Percentiles rank a stretch among this genome's conserved stretches.
phyloP scores from a whole-genome alignment of 1,140 invertebrate species.

The Camponotus pennsylvanicus region DNA sequence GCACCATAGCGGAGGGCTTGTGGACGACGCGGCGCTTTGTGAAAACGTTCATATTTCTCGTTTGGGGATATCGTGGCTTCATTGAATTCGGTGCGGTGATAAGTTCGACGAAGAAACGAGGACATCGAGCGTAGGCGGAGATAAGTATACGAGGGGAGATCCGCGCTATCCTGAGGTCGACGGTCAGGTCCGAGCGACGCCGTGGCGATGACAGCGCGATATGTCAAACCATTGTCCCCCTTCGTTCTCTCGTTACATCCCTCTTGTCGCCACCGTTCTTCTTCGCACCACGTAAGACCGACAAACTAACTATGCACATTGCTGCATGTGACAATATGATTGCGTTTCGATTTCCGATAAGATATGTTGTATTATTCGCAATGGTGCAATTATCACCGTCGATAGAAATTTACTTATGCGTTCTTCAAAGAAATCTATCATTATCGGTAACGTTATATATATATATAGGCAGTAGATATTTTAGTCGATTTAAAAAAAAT shows the following conservation, averaged over 20 bases:
- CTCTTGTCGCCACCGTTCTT: conserved; percentile 69
- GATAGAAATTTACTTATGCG: not conserved
- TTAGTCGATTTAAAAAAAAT: not conserved
- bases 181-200: conserved; percentile 66
- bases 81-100: conserved; percentile 66
- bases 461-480: not conserved
- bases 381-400: not conserved
- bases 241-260: conserved; percentile 60
- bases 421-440: not conserved
- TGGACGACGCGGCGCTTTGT: conserved; percentile 28
- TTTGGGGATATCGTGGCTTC: conserved; percentile 67
- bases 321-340: conserved; percentile 40
- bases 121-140: conserved; percentile 66
- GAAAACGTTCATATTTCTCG: conserved; percentile 69
- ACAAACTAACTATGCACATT: conserved; percentile 29
- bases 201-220: conserved; percentile 80
- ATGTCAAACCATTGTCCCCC: conserved; percentile 80
- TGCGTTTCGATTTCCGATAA: conserved; percentile 21
- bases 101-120: conserved; percentile 68
- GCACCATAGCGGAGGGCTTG: conserved; percentile 44
- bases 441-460: not conserved
- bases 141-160: conserved; percentile 69
- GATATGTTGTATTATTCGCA: not conserved
- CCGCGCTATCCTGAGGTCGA: conserved; percentile 40
- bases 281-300: conserved; percentile 64